These are phyloP conservation scores for Tenthredo amoena DNA, from an alignment of 2,888 invertebrate species.

Conservation along the genomic window DNA sequence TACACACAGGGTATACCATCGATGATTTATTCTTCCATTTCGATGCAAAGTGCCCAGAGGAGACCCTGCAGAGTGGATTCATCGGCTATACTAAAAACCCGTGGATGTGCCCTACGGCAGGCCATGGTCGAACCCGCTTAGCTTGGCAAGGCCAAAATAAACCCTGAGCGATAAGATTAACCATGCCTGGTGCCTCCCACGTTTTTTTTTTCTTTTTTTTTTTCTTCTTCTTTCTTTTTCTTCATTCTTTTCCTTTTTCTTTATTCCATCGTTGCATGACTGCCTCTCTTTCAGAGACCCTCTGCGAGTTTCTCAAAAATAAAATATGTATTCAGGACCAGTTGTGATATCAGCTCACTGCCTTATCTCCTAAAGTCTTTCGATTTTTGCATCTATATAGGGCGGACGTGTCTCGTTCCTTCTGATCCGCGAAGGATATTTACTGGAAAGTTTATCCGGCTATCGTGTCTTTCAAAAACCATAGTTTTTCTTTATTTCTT, in stretches of 20 bases:
- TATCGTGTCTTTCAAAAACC: not conserved
- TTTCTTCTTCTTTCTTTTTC: not conserved
- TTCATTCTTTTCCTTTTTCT: not conserved
- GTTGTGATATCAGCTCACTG: conserved; percentile 18
- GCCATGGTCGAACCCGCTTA: conserved; percentile 28
- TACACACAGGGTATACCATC: not conserved
- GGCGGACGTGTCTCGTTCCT: not conserved
- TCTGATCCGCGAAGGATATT: conserved; percentile 7
- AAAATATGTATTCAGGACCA: conserved; percentile 32
- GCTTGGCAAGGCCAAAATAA: conserved; percentile 42
- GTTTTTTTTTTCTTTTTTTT: not conserved
- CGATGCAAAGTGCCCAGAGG: conserved; percentile 60
- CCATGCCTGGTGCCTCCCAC: conserved; percentile 21
- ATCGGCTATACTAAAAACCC: conserved; percentile 21
- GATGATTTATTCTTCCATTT: conserved; percentile 61
- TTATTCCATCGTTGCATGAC: not conserved
- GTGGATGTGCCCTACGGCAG: conserved; percentile 32
- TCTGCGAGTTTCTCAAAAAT: not conserved
- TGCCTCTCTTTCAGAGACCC: not conserved
- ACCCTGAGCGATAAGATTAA: conserved; percentile 36
- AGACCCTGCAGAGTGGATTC: conserved; percentile 42
- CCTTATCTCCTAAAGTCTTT: conserved; percentile 3
- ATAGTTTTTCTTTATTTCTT: not conserved
- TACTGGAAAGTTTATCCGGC: not conserved
- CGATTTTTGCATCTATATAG: conserved; percentile 30